Conservation (phyloP, 2,113 vertebrate species). For the Sorex araneus region DNA sequence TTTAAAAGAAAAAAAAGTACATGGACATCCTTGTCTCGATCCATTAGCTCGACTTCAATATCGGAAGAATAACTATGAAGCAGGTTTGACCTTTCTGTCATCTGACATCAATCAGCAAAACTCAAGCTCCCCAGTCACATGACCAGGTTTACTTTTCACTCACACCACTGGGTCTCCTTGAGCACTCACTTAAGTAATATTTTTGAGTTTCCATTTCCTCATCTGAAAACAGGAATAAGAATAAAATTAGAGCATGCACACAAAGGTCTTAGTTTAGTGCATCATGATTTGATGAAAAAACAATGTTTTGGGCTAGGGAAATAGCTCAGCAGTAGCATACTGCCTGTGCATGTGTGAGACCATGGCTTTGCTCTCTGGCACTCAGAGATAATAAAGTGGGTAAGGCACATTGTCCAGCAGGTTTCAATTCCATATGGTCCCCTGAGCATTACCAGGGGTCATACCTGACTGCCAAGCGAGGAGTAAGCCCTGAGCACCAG, state of each 20-base stretch:
- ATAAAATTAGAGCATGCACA: background rate
- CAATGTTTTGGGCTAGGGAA: no score
- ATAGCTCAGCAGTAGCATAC: no score
- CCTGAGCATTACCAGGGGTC: no score
- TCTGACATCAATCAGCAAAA: background rate
- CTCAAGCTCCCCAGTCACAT: background rate
- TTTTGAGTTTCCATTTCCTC: slow-evolving; percentile 17
- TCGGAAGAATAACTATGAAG: background rate
- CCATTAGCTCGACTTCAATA: slow-evolving; percentile 34
- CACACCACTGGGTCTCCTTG: background rate
- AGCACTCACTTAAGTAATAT: background rate
- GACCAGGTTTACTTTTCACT: background rate
- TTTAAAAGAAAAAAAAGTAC: background rate
- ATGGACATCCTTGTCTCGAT: slow-evolving; percentile 10
- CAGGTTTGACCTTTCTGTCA: background rate
- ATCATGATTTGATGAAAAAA: background rate
- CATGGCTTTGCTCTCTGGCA: no score
- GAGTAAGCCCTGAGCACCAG: no score
- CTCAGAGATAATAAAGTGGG: no score
- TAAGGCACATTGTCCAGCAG: no score
- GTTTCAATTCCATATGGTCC: no score
- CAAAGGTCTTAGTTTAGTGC: background rate
- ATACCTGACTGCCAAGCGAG: no score
- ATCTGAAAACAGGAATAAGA: background rate
- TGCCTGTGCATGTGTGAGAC: no score